Conservation (phyloP, 23 tunicate genomes). For the Styela clava region DNA sequence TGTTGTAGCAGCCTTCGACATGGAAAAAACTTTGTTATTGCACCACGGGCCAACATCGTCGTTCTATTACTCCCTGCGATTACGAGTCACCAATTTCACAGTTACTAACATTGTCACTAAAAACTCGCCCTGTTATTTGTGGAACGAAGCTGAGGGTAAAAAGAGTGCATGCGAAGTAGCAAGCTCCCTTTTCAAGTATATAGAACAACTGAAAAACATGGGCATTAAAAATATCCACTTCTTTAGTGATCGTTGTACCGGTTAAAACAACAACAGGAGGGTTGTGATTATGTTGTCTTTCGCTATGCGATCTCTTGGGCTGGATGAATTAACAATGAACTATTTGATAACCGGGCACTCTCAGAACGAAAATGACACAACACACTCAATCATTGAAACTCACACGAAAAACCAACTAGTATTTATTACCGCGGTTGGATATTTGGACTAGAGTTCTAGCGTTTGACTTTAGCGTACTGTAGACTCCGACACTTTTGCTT, state of each 20-base stretch:
- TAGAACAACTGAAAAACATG: too few relatives aligned
- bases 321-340: conserved; percentile 4
- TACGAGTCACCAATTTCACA: conserved; percentile 7
- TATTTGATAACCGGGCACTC: conserved; percentile 3
- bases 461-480: too few relatives aligned
- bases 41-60: not conserved
- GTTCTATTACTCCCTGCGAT: not conserved
- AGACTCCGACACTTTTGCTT: too few relatives aligned
- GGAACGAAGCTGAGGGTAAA: conserved; percentile 10
- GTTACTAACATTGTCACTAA: not conserved
- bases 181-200: not conserved
- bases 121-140: not conserved
- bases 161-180: conserved; percentile 9
- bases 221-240: not conserved
- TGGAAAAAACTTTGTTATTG: conserved; percentile 4
- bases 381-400: too few relatives aligned
- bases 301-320: too few relatives aligned
- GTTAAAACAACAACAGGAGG: conserved; percentile 10
- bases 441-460: too few relatives aligned
- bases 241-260: conserved; percentile 7
- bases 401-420: too few relatives aligned
- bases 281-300: too few relatives aligned
- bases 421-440: too few relatives aligned
- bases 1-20: conserved; percentile 1
- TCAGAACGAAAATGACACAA: too few relatives aligned